phyloP scores from a whole-genome alignment of 2,888 invertebrate genomes.

The Galeruca laticollis region DNA sequence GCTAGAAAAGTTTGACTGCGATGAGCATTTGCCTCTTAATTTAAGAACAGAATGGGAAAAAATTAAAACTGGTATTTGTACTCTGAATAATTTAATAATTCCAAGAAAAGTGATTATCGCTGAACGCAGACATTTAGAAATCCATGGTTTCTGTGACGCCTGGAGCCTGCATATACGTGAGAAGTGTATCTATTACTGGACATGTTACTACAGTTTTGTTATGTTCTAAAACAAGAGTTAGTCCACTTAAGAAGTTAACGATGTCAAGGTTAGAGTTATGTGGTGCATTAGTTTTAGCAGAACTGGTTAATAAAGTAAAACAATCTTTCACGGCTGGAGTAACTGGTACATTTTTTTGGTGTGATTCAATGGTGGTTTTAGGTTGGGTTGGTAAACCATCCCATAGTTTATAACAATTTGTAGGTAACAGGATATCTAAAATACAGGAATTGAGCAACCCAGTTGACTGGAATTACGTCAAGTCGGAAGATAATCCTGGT shows the following conservation, averaged over 20 bases:
- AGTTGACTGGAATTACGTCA: conserved; percentile 2
- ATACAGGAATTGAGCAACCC: conserved; percentile 3
- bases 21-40: conserved; percentile 2
- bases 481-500: neutral
- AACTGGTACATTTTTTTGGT: neutral
- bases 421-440: neutral
- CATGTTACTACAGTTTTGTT: too few species aligned
- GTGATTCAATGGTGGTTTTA: conserved; percentile 9
- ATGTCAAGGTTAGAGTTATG: too few species aligned
- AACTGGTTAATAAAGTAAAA: too few species aligned
- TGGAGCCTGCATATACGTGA: conserved; percentile 39
- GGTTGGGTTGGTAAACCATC: conserved; percentile 3
- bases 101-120: too few species aligned
- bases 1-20: conserved; percentile 30
- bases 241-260: too few species aligned
- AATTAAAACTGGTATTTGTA: too few species aligned
- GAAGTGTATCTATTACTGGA: too few species aligned
- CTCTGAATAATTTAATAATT: too few species aligned
- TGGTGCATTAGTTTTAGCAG: too few species aligned
- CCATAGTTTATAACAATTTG: conserved; percentile 8
- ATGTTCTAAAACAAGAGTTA: too few species aligned
- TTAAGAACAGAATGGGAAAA: too few species aligned
- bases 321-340: too few species aligned
- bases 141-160: conserved; percentile 32
- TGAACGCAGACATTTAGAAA: neutral